Base-by-base conservation (phyloP, 1,140 invertebrate species). In the Cotesia chilonis region DNA sequence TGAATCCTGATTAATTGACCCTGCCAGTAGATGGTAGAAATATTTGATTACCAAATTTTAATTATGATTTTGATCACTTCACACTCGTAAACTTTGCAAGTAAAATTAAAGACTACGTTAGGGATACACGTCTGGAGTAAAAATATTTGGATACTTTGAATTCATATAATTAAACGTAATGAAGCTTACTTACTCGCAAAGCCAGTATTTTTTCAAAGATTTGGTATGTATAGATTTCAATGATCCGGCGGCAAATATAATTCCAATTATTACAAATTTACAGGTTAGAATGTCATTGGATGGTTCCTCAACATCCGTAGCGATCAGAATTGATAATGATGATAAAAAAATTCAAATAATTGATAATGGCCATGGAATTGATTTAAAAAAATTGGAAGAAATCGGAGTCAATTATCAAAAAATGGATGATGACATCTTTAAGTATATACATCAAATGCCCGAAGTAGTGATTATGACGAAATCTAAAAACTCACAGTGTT, bases 341-440 rank as follows among this genome's bases (percentile, higher is more conserved):
- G 59, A 77, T 59, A 60, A 68, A 57, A 76, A 74, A 73, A 78
- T 86, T 70, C 81, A 82, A 76, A 72, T 86, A 3, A 75, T 85
- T 54, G 84, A 86, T 60, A 84, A 84, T 71, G 82, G 84, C 7
- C 65, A 73, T 54, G 84, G 84, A 1, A 80, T 84, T 64, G 17
- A 69, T 0, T 73, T 74, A 64, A 3, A 68, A 4, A 61, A 52
- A 9, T 51, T 85, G 2, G n/a, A 57, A 52, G 9, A 4, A n/a
- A 52, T 81, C 17, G 82, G 76, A n/a, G 71, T 79, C 60, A 68
- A 67, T 12, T 36, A 64, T 12, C 10, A 1, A 10, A 59, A 60
- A 9, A 7, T 9, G 0, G 5, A 10, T 7, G 12, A 1, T n/a
- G 61, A 70, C 55, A 28, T 20, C 20, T 37, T n/a, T 36, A 38